A percentile compares a stretch with the other conserved stretches of the same genome.
Evolutionary conservation across 2,888 invertebrate genomes (phyloP).

Genomic region (Amblyjoppa proteus): DNA sequence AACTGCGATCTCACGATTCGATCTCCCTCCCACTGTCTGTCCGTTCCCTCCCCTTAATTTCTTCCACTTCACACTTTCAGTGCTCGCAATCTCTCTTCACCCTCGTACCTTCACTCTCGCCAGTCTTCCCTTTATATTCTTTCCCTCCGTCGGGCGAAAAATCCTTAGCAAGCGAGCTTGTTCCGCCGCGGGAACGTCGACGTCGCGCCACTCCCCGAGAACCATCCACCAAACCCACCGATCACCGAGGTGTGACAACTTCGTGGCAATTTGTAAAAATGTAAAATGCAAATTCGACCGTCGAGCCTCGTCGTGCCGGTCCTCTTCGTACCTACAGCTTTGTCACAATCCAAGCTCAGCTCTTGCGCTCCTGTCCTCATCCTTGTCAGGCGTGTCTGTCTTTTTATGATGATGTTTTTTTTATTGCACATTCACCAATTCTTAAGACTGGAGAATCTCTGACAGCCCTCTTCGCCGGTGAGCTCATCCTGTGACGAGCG

Average conservation of each 20-base stretch:
- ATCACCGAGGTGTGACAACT: constrained; percentile 68
- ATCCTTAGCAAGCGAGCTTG: constrained; percentile 69
- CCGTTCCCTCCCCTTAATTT: constrained; percentile 57
- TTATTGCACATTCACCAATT: neutral
- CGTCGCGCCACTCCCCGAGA: constrained; percentile 30
- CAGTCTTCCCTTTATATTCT: constrained; percentile 42
- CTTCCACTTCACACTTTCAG: constrained; percentile 55
- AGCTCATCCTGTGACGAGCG: neutral
- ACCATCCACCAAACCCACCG: constrained; percentile 27
- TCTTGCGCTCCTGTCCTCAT: too few species aligned
- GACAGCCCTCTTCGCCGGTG: neutral
- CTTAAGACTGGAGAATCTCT: neutral
- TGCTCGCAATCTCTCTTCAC: constrained; percentile 44
- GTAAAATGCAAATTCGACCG: constrained; percentile 74
- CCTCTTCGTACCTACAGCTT: neutral
- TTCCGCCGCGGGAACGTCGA: constrained; percentile 46
- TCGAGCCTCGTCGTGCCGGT: constrained; percentile 1
- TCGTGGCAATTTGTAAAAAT: constrained; percentile 76
- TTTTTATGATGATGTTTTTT: neutral
- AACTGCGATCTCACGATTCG: constrained; percentile 7
- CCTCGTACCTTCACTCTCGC: constrained; percentile 17
- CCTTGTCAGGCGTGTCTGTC: neutral
- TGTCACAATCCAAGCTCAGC: too few species aligned
- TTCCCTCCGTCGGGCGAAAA: constrained; percentile 52
- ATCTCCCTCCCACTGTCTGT: constrained; percentile 26